phyloP scores from a whole-genome alignment of 1,140 invertebrate genomes.

The Heliconius nattereri region DNA sequence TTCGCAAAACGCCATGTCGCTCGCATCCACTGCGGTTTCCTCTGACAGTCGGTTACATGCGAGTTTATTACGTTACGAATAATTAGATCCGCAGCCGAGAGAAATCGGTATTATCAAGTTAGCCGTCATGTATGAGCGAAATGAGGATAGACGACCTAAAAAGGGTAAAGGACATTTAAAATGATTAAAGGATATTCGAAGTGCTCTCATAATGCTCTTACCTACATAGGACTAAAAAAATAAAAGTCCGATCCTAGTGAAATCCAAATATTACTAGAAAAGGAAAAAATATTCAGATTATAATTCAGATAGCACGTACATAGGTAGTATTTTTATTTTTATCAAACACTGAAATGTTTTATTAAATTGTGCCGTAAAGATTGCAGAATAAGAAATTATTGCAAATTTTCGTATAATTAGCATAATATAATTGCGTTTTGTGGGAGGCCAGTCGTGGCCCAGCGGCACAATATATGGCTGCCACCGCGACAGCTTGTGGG shows the following conservation, averaged over 20 bases:
- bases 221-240: not conserved
- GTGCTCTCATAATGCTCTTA: slow-evolving; percentile 4
- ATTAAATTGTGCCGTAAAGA: too few species aligned
- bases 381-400: too few species aligned
- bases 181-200: slow-evolving; percentile 2
- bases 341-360: too few species aligned
- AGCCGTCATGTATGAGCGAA: slow-evolving; percentile 28
- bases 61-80: slow-evolving; percentile 43
- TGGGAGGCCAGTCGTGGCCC: too few species aligned
- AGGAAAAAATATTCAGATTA: too few species aligned
- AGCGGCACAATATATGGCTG: too few species aligned
- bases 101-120: slow-evolving; percentile 40
- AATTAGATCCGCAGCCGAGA: slow-evolving; percentile 41
- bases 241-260: not conserved
- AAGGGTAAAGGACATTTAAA: slow-evolving; percentile 15
- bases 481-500: too few species aligned
- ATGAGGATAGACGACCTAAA: slow-evolving; percentile 19
- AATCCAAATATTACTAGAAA: too few species aligned
- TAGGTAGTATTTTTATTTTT: too few species aligned
- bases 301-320: too few species aligned
- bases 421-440: too few species aligned
- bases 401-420: too few species aligned
- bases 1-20: slow-evolving; percentile 37
- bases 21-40: slow-evolving; percentile 42
- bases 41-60: slow-evolving; percentile 41